Percentiles rank a stretch among this genome's conserved stretches.
Evolutionary conservation across 2,888 invertebrate species (phyloP).

Genomic region (Acanthosoma haemorrhoidale): DNA sequence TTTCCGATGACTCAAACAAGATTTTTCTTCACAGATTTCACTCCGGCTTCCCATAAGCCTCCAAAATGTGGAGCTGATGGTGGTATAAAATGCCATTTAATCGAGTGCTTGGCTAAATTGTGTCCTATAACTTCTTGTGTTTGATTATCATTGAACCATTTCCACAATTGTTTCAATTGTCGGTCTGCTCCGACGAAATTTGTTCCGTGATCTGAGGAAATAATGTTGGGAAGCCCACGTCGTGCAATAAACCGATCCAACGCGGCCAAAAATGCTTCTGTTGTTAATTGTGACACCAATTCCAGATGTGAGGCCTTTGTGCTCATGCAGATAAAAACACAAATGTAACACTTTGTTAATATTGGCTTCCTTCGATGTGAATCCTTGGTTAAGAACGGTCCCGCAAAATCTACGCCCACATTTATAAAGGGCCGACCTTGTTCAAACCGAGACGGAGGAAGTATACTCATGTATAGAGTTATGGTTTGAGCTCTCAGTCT

Average conservation of each 20-base stretch:
- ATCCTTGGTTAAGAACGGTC: no score
- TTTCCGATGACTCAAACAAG: conserved; percentile 12
- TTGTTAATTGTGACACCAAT: conserved; percentile 42
- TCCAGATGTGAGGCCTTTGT: no score
- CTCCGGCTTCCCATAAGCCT: conserved; percentile 25
- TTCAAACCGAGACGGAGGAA: no score
- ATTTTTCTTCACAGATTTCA: conserved; percentile 26
- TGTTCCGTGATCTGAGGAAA: conserved; percentile 44
- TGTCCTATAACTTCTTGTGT: not conserved
- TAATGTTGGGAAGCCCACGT: conserved; percentile 39
- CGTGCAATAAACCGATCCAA: conserved; percentile 41
- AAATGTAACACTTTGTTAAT: no score
- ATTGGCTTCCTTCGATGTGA: no score
- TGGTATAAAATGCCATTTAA: conserved; percentile 17
- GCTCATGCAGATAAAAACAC: no score
- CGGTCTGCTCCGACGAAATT: conserved; percentile 43
- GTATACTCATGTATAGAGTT: no score
- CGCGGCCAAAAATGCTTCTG: conserved; percentile 42
- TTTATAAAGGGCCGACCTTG: no score
- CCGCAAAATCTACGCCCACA: no score
- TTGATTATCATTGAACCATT: not conserved
- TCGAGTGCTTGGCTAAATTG: not conserved
- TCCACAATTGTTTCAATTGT: conserved; percentile 9
- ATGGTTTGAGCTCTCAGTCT: no score
- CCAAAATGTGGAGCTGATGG: conserved; percentile 27